Evolutionary conservation across 1,140 invertebrate species (phyloP), one percentile per base, ranked within the genome.

Genomic region (Mactra quadrangularis): DNA sequence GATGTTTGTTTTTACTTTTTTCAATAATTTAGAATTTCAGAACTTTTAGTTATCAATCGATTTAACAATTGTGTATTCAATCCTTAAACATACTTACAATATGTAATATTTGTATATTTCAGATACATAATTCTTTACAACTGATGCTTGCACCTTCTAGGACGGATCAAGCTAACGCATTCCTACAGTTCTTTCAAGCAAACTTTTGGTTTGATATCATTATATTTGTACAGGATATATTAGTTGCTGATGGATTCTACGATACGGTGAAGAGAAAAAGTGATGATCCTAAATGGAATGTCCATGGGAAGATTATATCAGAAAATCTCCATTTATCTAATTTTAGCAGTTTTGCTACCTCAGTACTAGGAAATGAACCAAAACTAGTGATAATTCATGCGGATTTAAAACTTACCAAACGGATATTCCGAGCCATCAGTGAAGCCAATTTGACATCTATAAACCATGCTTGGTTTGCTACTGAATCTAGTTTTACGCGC

Each of bases 391-490:
- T 90, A 11, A 72, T 91, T 50, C 90, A 91, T 76, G 71, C 86
- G 19, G 87, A 77, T 33, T 71, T 85, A 22, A 53, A 72, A 31
- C 78, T 91, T 29, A 79, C 87, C 2, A 81, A 60, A 17, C 72
- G 85, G 66, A 84, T 91, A 60, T 89, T 91, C 57, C 31, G 77
- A n/a, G 55, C 68, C 25, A 75, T 84, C 22, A 53, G 74, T 38
- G 77, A 55, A 15, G 83, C 81, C 2, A 75, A 87, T 57, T 60
- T 85, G 45, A 72, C 41, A n/a, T 70, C 82, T 47, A 35, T 85
- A 17, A 86, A 85, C 70, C 86, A 87, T 68, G 88, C 88, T 29
- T 90, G 90, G 90, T 90, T 90, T 75, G 82, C 89, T 59, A 90
- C 90, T n/a, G 89, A 89, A 53, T 86, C 88, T 68, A 88, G 86